Evolutionary conservation across 1,140 invertebrate genomes (phyloP).

Genomic region (Heliconius himera): DNA sequence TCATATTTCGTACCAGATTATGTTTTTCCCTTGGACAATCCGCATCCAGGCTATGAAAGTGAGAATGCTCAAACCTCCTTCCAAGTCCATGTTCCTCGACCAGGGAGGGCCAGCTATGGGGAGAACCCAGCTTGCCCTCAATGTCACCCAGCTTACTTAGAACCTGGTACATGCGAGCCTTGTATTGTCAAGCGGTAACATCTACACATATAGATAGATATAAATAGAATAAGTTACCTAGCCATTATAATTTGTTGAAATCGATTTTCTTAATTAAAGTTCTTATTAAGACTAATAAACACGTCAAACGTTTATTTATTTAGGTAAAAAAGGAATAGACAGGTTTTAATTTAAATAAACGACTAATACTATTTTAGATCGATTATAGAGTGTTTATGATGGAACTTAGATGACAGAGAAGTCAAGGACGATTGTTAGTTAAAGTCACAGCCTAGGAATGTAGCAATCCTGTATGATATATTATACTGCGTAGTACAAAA

Average conservation of each 20-base stretch:
- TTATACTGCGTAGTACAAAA: constrained; percentile 8
- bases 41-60: constrained; percentile 82
- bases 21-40: constrained; percentile 81
- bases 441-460: constrained; percentile 3
- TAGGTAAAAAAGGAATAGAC: constrained; percentile 24
- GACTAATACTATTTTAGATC: not conserved
- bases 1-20: constrained; percentile 82
- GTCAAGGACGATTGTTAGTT: constrained; percentile 11
- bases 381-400: constrained; percentile 12
- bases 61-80: constrained; percentile 82
- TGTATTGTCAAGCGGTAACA: constrained; percentile 80
- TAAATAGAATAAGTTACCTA: constrained; percentile 21
- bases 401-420: constrained; percentile 7
- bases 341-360: constrained; percentile 14
- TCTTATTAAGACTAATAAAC: constrained; percentile 13
- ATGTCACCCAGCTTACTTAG: constrained; percentile 83
- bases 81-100: constrained; percentile 80
- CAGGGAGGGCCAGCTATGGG: constrained; percentile 79
- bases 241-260: constrained; percentile 21
- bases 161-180: constrained; percentile 83
- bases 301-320: constrained; percentile 26
- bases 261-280: not conserved
- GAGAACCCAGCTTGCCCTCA: constrained; percentile 83
- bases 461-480: not conserved
- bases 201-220: not conserved